Conservation (phyloP, 1,140 invertebrate genomes). For the Amphibalanus amphitrite region DNA sequence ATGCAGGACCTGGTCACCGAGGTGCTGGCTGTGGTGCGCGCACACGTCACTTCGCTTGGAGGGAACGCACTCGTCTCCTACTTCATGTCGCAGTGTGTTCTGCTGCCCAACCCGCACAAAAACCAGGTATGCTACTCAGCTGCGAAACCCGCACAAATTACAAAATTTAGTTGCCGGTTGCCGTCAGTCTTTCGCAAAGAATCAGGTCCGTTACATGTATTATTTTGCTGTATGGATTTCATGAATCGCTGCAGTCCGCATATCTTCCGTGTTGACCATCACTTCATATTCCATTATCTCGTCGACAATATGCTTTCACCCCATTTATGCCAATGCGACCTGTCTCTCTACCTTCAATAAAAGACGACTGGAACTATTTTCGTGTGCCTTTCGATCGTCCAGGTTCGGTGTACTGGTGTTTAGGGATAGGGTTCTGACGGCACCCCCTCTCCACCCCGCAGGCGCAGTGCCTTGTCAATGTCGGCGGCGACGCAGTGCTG, state of each 20-base stretch:
- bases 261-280: slow-evolving; percentile 6
- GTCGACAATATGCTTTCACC: slow-evolving; percentile 9
- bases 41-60: slow-evolving; percentile 80
- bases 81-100: slow-evolving; percentile 74
- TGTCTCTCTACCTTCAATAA: too few species aligned
- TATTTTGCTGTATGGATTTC: slow-evolving; percentile 3
- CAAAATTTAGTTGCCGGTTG: neutral
- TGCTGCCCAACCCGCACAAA: slow-evolving; percentile 83
- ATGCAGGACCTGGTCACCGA: slow-evolving; percentile 85
- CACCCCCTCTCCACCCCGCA: slow-evolving; percentile 35
- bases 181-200: neutral
- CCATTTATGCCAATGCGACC: too few species aligned
- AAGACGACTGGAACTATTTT: too few species aligned
- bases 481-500: slow-evolving; percentile 79
- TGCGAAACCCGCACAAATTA: slow-evolving; percentile 1
- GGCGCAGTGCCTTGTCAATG: slow-evolving; percentile 85
- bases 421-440: too few species aligned
- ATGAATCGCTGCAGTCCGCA: slow-evolving; percentile 3
- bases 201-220: slow-evolving; percentile 10
- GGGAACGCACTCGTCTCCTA: slow-evolving; percentile 89
- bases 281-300: slow-evolving; percentile 1
- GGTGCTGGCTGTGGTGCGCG: slow-evolving; percentile 71
- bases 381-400: too few species aligned
- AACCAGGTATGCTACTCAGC: slow-evolving; percentile 88
- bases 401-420: too few species aligned